Base-by-base conservation (phyloP, 1,140 invertebrate species). In the Mycetomoellerius zeteki region DNA sequence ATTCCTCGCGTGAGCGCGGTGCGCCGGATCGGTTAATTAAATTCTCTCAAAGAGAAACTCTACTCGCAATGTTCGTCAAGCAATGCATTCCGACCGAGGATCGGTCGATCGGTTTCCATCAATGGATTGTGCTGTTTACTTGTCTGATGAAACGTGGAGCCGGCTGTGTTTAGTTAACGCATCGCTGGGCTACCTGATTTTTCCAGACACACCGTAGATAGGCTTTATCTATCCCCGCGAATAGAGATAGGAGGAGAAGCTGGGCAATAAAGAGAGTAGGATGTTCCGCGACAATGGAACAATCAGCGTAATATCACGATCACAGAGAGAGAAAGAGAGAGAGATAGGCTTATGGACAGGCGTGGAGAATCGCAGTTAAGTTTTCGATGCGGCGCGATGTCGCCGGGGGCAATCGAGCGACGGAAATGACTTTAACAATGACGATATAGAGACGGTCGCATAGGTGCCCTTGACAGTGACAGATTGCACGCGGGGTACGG, bases 351-450 rank as follows among this genome's bases (percentile, higher is more conserved):
- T 50, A 43, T 43, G 81, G 58, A 30, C 56, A 37, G 52, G 14
- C 50, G 43, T 52, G 60, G 80, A 81, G 86, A 81, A 71, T 69
- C 58, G 69, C 65, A 76, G 72, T 85, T 91, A 60, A 88, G 73
- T 91, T 89, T 89, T 67, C 62, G 86, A 85, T 91, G 85, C 47
- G n/a, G 75, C 88, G 77, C 88, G 62, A 69, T 58, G 30, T 56
- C 69, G 54, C 89, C 88, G 62, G 30, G 78, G 37, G 72, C 80
- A 87, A 91, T 91, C 89, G 81, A 86, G 86, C 64, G 77, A 91
- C 89, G 90, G 90, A 91, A 91, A 91, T 90, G 89, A 84, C 88
- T 91, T 90, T 88, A 91, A 91, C 89, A 91, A 91, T 86, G 89
- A 65, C 86, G 64, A 80, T 80, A 80, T 65, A 54, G 89, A 86